Evolutionary conservation across 2,113 vertebrate species (phyloP).

Genomic region (Pristiophorus japonicus): DNA sequence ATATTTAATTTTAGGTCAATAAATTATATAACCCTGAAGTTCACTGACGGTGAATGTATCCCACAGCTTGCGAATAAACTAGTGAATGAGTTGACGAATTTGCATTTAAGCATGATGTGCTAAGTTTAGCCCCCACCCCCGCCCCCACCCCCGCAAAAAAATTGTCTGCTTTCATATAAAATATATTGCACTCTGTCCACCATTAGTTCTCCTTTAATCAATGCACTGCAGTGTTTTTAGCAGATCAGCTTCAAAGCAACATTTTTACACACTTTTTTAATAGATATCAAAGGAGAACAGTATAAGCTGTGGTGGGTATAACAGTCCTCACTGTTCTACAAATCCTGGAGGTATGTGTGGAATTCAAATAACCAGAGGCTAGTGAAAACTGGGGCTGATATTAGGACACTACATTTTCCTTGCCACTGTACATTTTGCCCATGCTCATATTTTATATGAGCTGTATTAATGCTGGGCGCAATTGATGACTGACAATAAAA

Average conservation of each 20-base stretch:
- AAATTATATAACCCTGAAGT: neutral
- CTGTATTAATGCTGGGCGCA: neutral
- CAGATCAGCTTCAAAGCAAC: conserved; percentile 24
- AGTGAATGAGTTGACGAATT: neutral
- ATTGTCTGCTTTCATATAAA: neutral
- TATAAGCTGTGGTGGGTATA: conserved; percentile 30
- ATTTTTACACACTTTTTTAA: conserved; percentile 36
- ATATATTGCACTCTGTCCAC: conserved; percentile 10
- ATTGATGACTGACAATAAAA: neutral
- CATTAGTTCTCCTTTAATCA: conserved; percentile 28
- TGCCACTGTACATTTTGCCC: neutral
- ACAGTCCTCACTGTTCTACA: conserved; percentile 20
- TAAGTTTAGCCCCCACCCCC: neutral
- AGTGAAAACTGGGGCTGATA: conserved; percentile 25
- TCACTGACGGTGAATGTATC: neutral
- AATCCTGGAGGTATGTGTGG: conserved; percentile 15
- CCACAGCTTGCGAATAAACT: neutral
- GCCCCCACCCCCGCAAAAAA: too few relatives aligned
- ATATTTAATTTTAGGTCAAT: neutral
- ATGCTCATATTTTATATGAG: neutral
- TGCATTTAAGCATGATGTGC: neutral
- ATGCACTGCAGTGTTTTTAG: conserved; percentile 18
- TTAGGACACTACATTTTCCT: neutral
- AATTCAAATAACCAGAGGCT: conserved; percentile 32
- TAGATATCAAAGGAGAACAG: conserved; percentile 30